Evolutionary conservation across 2,888 invertebrate species (phyloP).

Genomic region (Blera fallax): DNA sequence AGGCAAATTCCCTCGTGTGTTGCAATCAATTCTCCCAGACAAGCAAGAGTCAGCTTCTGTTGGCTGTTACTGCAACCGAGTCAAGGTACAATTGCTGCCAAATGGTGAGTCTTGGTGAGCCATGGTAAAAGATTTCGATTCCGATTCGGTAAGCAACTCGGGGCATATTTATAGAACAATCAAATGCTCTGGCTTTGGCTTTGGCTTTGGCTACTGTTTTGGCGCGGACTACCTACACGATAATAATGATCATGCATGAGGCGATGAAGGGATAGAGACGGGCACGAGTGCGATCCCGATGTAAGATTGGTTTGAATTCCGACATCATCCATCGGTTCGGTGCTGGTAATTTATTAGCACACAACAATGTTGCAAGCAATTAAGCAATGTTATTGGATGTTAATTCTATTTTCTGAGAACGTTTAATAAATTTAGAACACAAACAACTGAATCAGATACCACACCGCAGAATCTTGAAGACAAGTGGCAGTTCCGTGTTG

Average conservation of each 20-base stretch:
- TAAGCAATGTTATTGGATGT: constrained; percentile 52
- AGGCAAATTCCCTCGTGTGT: background rate
- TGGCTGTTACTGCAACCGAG: constrained; percentile 34
- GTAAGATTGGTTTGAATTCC: constrained; percentile 27
- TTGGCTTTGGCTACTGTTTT: constrained; percentile 6
- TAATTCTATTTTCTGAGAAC: constrained; percentile 24
- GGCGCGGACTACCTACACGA: background rate
- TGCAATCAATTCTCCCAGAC: constrained; percentile 62
- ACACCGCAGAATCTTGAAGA: background rate
- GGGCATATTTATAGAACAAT: constrained; percentile 21
- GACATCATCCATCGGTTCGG: constrained; percentile 23
- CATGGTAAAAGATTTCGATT: constrained; percentile 39
- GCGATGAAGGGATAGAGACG: background rate
- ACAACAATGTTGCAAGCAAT: constrained; percentile 68
- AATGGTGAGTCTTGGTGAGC: constrained; percentile 44
- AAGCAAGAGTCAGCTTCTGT: constrained; percentile 35
- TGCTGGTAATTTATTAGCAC: constrained; percentile 30
- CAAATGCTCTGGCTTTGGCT: constrained; percentile 3
- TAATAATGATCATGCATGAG: background rate
- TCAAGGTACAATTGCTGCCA: constrained; percentile 59
- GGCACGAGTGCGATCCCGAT: no score
- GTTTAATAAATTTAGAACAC: constrained; percentile 15
- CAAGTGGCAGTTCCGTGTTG: constrained; percentile 19
- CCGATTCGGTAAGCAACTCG: constrained; percentile 25
- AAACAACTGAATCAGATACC: constrained; percentile 30